A percentile compares a stretch with the other conserved stretches of the same genome.
These are phyloP conservation scores for Hystrix brachyura DNA, from an alignment of 2,113 vertebrate genomes.

Conservation along the genomic window DNA sequence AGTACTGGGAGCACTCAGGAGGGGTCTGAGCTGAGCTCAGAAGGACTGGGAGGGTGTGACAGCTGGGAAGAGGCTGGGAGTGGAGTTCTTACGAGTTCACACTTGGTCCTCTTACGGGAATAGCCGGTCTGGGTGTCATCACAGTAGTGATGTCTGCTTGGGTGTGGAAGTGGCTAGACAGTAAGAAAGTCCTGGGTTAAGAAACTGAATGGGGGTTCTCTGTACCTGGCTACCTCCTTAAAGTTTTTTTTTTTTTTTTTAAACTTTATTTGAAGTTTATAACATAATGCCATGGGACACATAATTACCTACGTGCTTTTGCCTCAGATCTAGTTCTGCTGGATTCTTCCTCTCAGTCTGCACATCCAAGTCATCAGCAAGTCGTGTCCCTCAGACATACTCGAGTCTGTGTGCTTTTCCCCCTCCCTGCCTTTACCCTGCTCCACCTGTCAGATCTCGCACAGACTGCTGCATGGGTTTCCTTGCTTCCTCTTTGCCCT, in stretches of 20 bases:
- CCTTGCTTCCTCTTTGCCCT: not conserved
- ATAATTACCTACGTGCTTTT: not conserved
- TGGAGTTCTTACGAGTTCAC: not conserved
- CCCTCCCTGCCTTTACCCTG: not conserved
- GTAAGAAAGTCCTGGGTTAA: not conserved
- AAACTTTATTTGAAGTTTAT: not conserved
- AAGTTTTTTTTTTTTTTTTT: not conserved
- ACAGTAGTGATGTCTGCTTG: not conserved
- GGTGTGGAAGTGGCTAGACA: not conserved
- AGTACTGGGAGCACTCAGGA: not conserved
- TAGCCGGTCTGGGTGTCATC: not conserved
- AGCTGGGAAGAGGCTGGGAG: not conserved
- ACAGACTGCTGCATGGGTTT: not conserved
- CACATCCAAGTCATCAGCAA: not conserved
- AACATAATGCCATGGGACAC: not conserved
- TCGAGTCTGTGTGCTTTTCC: not conserved
- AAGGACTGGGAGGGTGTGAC: not conserved
- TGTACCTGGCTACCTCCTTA: not conserved
- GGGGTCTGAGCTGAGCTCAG: not conserved
- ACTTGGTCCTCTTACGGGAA: not conserved
- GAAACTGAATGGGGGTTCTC: not conserved
- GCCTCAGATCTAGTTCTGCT: not conserved
- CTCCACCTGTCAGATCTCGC: not conserved
- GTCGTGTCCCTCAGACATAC: not conserved
- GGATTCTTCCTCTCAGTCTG: not conserved